Percentiles rank a stretch among this genome's conserved stretches.
These are phyloP conservation scores for Ecliptopera silaceata DNA, from an alignment of 2,888 invertebrate species.

Conservation along the genomic window DNA sequence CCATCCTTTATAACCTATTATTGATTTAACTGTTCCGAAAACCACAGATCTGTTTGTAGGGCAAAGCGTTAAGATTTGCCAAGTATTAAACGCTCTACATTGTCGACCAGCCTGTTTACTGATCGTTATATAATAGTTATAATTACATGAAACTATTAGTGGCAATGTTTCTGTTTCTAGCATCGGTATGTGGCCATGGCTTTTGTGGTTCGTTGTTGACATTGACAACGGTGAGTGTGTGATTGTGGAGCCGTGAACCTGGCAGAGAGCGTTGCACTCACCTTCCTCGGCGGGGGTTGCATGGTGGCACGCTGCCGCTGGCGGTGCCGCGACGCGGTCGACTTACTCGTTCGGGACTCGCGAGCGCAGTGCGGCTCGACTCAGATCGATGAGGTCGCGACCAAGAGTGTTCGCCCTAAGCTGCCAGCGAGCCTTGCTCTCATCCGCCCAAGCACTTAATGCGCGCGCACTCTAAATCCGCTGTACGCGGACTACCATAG, in stretches of 20 bases:
- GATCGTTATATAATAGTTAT: slow-evolving; percentile 28
- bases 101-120: slow-evolving; percentile 5
- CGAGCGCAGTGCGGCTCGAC: slow-evolving; percentile 35
- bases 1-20: slow-evolving; percentile 27
- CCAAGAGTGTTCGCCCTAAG: slow-evolving; percentile 56
- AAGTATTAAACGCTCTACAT: not conserved
- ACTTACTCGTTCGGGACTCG: slow-evolving; percentile 33
- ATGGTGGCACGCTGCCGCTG: slow-evolving; percentile 69
- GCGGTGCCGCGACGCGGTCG: slow-evolving; percentile 39
- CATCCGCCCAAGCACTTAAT: slow-evolving; percentile 31
- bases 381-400: slow-evolving; percentile 56
- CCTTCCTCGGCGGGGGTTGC: slow-evolving; percentile 95
- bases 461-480: slow-evolving; percentile 45
- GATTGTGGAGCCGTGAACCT: slow-evolving; percentile 11
- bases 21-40: slow-evolving; percentile 36
- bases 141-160: slow-evolving; percentile 13
- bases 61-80: not conserved
- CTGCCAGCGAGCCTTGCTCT: slow-evolving; percentile 35
- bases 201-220: slow-evolving; percentile 11
- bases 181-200: not conserved
- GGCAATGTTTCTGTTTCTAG: slow-evolving; percentile 3
- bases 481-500: slow-evolving; percentile 12
- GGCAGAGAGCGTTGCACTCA: slow-evolving; percentile 66
- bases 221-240: not conserved
- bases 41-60: slow-evolving; percentile 15